Base-by-base conservation (phyloP, 2,888 invertebrate genomes). In the Thymelicus lineola region DNA sequence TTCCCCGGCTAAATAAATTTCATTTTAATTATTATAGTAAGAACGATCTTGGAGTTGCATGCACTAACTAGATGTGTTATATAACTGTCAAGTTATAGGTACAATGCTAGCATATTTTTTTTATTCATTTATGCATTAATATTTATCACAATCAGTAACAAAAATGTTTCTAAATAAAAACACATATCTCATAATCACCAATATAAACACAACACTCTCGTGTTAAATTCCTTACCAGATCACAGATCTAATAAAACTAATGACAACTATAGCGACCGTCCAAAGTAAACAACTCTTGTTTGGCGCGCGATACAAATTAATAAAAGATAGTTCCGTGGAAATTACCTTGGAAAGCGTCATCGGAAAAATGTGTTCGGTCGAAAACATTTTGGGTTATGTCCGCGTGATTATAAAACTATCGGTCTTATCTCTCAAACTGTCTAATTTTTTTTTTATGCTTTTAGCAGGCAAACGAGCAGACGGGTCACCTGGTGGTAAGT, bases 301-400 rank as follows among this genome's bases (percentile, higher is more conserved):
- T 67, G 67, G 67, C 67, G 61, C 60, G 50, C 67, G 67, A 55
- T 61, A 67, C 67, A 67, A 61, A 67, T 67, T 67, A 67, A 61
- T 45, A 15, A 36, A 38, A 38, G 17, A 48, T 36, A 63, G 63
- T 65, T 55, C 45, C 28, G 20, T 14, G 10, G 55, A 53, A 64
- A 64, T 64, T 65, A 65, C 42, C 55, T 64, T 53, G 45, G 28
- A 20, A 20, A 35, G 45, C 55, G 28, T 36, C 36, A 57, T 57
- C n/a, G 36, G 35, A 35, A 36, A 57, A 36, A 57, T 36, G 57
- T 0, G 55, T 55, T 55, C 9, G 0, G 12, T 14, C 9, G 17
- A 50, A 28, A 55, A 15, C 15, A 12, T 55, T 9, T 14, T 17
- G 50, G 2, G 28, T 12, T 55, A 28, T 0, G 28, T 55, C 3